Evolutionary conservation across 2,888 invertebrate species (phyloP).

Genomic region (Cephalotes varians): DNA sequence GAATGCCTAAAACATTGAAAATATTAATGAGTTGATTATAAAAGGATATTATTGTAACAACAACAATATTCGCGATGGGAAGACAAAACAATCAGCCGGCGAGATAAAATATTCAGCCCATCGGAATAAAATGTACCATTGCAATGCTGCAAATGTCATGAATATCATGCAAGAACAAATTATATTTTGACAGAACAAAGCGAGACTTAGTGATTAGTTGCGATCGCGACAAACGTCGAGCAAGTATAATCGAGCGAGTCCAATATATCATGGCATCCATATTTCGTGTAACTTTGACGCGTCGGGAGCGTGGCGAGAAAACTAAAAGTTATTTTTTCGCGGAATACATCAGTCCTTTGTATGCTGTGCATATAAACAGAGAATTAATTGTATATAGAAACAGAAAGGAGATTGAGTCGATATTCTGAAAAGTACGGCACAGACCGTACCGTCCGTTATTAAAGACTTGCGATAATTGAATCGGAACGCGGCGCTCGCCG

Average conservation of each 20-base stretch:
- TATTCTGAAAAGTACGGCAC: conserved; percentile 39
- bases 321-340: conserved; percentile 45
- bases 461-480: conserved; percentile 44
- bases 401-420: conserved; percentile 29
- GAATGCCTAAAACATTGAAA: not conserved
- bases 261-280: conserved; percentile 16
- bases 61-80: not conserved
- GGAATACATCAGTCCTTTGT: conserved; percentile 24
- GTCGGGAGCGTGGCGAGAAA: conserved; percentile 24
- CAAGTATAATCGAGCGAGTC: not conserved
- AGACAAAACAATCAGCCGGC: not conserved
- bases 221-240: conserved; percentile 5
- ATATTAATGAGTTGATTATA: conserved; percentile 11
- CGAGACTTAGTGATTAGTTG: conserved; percentile 18
- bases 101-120: not conserved
- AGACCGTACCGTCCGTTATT: conserved; percentile 24
- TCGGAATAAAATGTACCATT: no score
- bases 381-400: conserved; percentile 51
- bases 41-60: conserved; percentile 2
- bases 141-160: not conserved
- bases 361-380: conserved; percentile 35
- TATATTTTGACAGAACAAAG: conserved; percentile 28
- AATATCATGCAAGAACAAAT: conserved; percentile 35
- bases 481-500: conserved; percentile 25
- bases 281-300: conserved; percentile 50